Evolutionary conservation across 2,888 invertebrate species (phyloP), one percentile per base, ranked within the genome.

Genomic region (Helicoverpa assulta): DNA sequence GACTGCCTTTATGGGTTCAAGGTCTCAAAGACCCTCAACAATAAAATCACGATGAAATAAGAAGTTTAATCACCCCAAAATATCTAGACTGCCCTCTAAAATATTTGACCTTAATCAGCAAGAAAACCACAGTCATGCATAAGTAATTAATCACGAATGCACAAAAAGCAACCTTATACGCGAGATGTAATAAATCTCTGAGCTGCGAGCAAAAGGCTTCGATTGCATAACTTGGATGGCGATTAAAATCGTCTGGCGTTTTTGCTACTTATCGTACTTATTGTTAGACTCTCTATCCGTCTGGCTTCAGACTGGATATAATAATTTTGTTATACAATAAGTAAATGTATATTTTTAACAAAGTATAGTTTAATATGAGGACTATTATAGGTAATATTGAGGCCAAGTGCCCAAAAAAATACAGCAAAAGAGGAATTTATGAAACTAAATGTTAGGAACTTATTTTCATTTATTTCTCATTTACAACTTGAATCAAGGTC

Each of bases 131-230:
- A 54, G 61, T 80, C 69, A 62, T 67, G 56, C 53, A 61, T 52
- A 57, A 8, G 33, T 65, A 65, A 79, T 80, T 59, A 73, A 73
- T 70, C 64, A 55, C 59, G 29, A 18, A 33, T 70, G 54, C 62
- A 66, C 59, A 70, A 77, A 77, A 80, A 67, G 51, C 61, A 71
- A 54, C 26, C 7, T 43, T 55, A 67, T 26, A 61, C 51, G 29
- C 26, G 37, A 14, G 67, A 18, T 57, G 65, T 70, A 69, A 81
- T 82, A 75, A 81, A 79, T 81, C 74, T 75, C 61, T 33, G 7
- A 62, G 65, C 57, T 67, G 62, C 70, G 55, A 65, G 52, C 54
- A 67, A 65, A 70, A 68, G 55, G 43, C 59, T 74, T 74, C 55
- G 65, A 79, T 79, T 77, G 68, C 67, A 51, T 56, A 68, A 53